Base-by-base conservation (phyloP, 1,140 invertebrate genomes). In the Bombus difficillimus region DNA sequence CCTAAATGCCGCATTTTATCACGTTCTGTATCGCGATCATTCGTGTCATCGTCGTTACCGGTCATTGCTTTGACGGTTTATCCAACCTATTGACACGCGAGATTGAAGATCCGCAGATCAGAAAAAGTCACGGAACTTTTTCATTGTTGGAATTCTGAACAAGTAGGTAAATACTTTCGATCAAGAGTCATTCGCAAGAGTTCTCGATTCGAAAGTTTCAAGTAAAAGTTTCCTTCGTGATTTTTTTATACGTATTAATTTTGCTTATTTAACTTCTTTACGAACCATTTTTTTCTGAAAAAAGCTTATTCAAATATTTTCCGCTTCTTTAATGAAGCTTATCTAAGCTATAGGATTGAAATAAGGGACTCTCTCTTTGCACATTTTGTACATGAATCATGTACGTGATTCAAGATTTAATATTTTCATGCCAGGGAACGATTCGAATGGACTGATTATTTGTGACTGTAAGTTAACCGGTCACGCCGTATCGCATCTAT, bases 401-500 rank as follows among this genome's bases (percentile, higher is more conserved):
- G 3, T 39, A 2, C 15, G 47, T 53, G 13, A 34, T 34, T 15
- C 2, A 22, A 9, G 1, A 34, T 66, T 66, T 57, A n/a, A 47
- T 68, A 69, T 68, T 68, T 80, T 25, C 34, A 25, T 15, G 34
- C 3, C 18, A 39, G 69, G 43, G 39, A 81, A 32, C 12, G 13
- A n/a, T 37, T 15, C 71, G n/a, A 64, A 64, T 22, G n/a, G 8
- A 10, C 5, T 32, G 47, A 74, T 64, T 71, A 39, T 18, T 41
- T 34, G 59, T 3, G 43, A 34, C 18, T 39, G n/a, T 25, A n/a
- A 57, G 28, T 12, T 25, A 57, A 32, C 25, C n/a, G 32, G 28
- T 53, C 75, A 62, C 9, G 13, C 9, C 59, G 32, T 47, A 76
- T 68, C 72, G 10, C 5, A 22, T 69, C 80, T 86, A 82, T 82